Evolutionary conservation across 2,888 invertebrate species (phyloP), one percentile per base, ranked within the genome.

Genomic region (Orchestes rusci): DNA sequence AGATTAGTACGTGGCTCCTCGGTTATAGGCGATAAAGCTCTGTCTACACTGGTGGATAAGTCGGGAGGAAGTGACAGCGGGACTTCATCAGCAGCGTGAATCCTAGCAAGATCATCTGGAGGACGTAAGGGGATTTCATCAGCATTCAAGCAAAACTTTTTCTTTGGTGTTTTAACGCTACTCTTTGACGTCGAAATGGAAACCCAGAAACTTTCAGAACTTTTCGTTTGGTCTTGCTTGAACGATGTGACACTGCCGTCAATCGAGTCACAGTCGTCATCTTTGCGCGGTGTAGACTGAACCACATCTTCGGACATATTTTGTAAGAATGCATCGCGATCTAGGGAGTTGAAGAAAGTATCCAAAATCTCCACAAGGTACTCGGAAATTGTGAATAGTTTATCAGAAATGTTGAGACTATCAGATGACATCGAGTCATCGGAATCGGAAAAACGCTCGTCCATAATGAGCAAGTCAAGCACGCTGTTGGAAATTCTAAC

Each of bases 181-280:
- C 8, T 12, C 31, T 10, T 10, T 16, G 15, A 55, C 38, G 56
- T 57, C 17, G 56, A 55, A 33, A 66, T 55, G 1, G 64, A 48
- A 34, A 67, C 56, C 68, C 68, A 68, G 45, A 61, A 66, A n/a
- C 57, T 57, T 51, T 66, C 67, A n/a, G 58, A 59, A 2, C 56
- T 50, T 3, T 56, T 51, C 41, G 55, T 60, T 16, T 51, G 47
- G 31, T 56, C 55, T 33, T 60, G 58, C 41, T 63, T 59, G 43
- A 65, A 65, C 17, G 55, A 38, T 1, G 58, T 63, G 7, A 64
- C 50, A 4, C 35, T 40, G 8, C 15, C 19, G 33, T 47, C 36
- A 1, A 42, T 10, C 16, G 10, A 16, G n/a, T 29, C 20, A 3
- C 15, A 4, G 17, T n/a, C 34, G 13, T 8, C 20, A 3, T 42